Evolutionary conservation across 2,888 invertebrate genomes (phyloP).

Genomic region (Lysandra bellargus): DNA sequence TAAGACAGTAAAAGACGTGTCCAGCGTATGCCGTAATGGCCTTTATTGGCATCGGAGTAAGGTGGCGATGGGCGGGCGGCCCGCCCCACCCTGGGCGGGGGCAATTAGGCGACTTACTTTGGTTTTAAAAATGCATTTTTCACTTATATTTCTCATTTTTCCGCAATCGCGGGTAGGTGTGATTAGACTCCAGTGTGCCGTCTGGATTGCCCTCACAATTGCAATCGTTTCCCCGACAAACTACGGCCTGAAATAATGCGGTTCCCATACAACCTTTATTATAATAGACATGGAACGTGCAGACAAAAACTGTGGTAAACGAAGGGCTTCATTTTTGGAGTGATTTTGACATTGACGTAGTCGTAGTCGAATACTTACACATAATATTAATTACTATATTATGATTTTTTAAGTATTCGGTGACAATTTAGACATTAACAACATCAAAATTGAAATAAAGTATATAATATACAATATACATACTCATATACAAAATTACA

Average conservation of each 20-base stretch:
- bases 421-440: background rate
- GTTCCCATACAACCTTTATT: background rate
- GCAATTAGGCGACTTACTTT: slow-evolving; percentile 65
- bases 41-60: slow-evolving; percentile 53
- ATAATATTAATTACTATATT: too few relatives aligned
- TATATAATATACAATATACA: background rate
- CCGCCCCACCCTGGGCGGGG: slow-evolving; percentile 70
- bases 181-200: slow-evolving; percentile 7
- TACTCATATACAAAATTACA: too few relatives aligned
- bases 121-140: slow-evolving; percentile 65
- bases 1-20: slow-evolving; percentile 68
- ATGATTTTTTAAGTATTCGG: background rate
- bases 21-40: slow-evolving; percentile 58
- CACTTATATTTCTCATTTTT: slow-evolving; percentile 47
- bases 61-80: slow-evolving; percentile 59
- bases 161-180: slow-evolving; percentile 22
- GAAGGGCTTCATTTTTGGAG: too few relatives aligned
- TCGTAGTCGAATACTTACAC: too few relatives aligned
- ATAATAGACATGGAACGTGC: too few relatives aligned
- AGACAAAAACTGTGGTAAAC: too few relatives aligned
- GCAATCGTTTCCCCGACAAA: background rate
- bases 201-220: background rate
- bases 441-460: background rate
- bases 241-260: background rate
- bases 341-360: too few relatives aligned